A percentile compares a stretch with the other conserved stretches of the same genome.
Conservation (phyloP, 92 coral and sea anemone genomes). For the Palythoa grandis region DNA sequence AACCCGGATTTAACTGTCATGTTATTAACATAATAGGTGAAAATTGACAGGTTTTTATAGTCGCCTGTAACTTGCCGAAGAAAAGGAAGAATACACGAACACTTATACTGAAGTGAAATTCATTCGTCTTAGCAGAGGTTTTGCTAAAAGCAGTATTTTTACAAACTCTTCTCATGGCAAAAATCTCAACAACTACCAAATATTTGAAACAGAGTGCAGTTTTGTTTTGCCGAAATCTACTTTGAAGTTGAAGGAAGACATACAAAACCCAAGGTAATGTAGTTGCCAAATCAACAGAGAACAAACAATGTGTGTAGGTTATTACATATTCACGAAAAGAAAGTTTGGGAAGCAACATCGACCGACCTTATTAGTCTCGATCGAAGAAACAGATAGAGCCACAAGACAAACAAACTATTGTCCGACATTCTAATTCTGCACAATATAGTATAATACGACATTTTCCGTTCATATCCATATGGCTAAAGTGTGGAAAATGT, state of each 20-base stretch:
- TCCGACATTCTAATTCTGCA: not conserved
- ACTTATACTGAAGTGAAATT: too few relatives aligned
- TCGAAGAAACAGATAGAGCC: not conserved
- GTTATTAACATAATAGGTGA: too few relatives aligned
- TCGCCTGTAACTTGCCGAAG: too few relatives aligned
- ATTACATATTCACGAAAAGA: not conserved
- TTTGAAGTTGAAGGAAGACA: not conserved
- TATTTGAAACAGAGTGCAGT: too few relatives aligned
- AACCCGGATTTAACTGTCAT: too few relatives aligned
- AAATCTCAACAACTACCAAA: too few relatives aligned
- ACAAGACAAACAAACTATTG: not conserved
- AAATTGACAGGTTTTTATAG: too few relatives aligned
- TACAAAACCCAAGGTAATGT: not conserved
- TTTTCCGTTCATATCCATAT: not conserved
- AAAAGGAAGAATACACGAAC: too few relatives aligned
- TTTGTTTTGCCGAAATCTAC: not conserved
- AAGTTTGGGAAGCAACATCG: not conserved
- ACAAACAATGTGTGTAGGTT: not conserved
- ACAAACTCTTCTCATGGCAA: too few relatives aligned
- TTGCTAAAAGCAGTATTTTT: too few relatives aligned
- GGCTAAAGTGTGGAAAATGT: not conserved
- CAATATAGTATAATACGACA: not conserved
- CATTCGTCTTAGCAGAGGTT: too few relatives aligned
- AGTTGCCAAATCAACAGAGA: not conserved
- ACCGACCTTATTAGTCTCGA: not conserved